A percentile compares a stretch with the other conserved stretches of the same genome.
Evolutionary conservation across 2,888 invertebrate species (phyloP).

Genomic region (Nomada ferruginata): DNA sequence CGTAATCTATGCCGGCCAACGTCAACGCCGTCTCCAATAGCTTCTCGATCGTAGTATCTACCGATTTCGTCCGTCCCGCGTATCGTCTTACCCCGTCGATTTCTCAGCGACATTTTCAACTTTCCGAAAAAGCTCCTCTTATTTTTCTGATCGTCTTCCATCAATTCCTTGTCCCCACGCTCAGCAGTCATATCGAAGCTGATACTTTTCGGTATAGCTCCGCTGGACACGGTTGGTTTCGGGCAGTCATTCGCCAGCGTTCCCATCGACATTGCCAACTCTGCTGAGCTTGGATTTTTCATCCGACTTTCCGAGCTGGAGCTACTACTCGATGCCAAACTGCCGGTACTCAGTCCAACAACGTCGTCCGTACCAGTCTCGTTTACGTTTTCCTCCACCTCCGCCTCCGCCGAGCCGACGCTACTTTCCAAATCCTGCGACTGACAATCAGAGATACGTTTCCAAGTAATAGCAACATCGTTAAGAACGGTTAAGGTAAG

Average conservation of each 20-base stretch:
- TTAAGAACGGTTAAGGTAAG: neutral
- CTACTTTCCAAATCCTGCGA: slow-evolving; percentile 62
- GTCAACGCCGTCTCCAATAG: slow-evolving; percentile 74
- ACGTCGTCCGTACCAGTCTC: slow-evolving; percentile 65
- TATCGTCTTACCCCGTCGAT: slow-evolving; percentile 86
- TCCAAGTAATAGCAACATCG: neutral
- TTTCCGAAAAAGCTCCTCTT: slow-evolving; percentile 90
- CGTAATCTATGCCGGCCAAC: slow-evolving; percentile 78
- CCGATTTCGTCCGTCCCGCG: slow-evolving; percentile 83
- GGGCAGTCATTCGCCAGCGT: slow-evolving; percentile 59
- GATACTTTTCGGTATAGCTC: slow-evolving; percentile 96
- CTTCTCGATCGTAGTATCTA: slow-evolving; percentile 80
- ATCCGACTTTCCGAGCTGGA: slow-evolving; percentile 83
- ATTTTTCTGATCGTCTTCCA: slow-evolving; percentile 86
- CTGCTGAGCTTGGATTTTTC: slow-evolving; percentile 73
- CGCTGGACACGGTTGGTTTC: slow-evolving; percentile 87
- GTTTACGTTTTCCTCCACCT: slow-evolving; percentile 69
- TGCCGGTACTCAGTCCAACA: slow-evolving; percentile 86
- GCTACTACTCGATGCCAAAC: slow-evolving; percentile 86
- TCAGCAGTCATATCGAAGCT: slow-evolving; percentile 96
- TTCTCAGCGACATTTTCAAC: slow-evolving; percentile 89
- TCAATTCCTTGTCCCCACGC: slow-evolving; percentile 88
- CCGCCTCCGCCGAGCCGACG: slow-evolving; percentile 42
- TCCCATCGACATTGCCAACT: slow-evolving; percentile 70
- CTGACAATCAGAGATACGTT: neutral